Evolutionary conservation across 2,797 vertebrate species (phyloP).

Genomic region (Lagocephalus sceleratus): DNA sequence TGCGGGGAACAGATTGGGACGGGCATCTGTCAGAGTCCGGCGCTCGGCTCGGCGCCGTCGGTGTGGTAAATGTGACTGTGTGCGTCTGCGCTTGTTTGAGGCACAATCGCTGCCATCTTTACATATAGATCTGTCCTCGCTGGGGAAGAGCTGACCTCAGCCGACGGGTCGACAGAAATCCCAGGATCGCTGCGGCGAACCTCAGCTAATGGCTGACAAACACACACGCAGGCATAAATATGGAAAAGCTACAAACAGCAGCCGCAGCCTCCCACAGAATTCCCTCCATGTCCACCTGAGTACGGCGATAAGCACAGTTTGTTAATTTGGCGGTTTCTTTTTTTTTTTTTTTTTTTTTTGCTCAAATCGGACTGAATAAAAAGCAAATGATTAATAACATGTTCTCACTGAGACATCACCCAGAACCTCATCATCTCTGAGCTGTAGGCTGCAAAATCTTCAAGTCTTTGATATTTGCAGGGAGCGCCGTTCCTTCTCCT

Average conservation of each 20-base stretch:
- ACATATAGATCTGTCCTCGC: conserved; percentile 62
- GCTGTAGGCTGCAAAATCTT: conserved; percentile 39
- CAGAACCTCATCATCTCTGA: conserved; percentile 46
- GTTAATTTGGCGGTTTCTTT: conserved; percentile 52
- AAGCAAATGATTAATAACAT: conserved; percentile 43
- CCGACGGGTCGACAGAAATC: conserved; percentile 66
- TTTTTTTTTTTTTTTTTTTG: conserved; percentile 31
- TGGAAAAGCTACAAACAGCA: conserved; percentile 25
- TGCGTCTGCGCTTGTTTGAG: conserved; percentile 12
- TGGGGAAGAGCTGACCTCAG: conserved; percentile 71
- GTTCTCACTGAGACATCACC: conserved; percentile 36
- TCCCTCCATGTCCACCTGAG: conserved; percentile 39
- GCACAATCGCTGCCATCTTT: conserved; percentile 63
- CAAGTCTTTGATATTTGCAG: conserved; percentile 64
- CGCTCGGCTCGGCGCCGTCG: conserved; percentile 50
- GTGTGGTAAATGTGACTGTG: conserved; percentile 52
- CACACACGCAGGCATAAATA: conserved; percentile 6
- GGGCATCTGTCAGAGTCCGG: conserved; percentile 62
- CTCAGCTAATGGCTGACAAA: conserved; percentile 26
- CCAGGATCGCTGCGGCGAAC: conserved; percentile 58
- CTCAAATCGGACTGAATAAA: conserved; percentile 40
- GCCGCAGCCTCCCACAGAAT: conserved; percentile 1
- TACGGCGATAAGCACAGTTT: conserved; percentile 50
- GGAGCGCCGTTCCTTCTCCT: conserved; percentile 42
- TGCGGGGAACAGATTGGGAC: conserved; percentile 76